Conservation (phyloP, 2,113 vertebrate genomes). For the Reinhardtius hippoglossoides region DNA sequence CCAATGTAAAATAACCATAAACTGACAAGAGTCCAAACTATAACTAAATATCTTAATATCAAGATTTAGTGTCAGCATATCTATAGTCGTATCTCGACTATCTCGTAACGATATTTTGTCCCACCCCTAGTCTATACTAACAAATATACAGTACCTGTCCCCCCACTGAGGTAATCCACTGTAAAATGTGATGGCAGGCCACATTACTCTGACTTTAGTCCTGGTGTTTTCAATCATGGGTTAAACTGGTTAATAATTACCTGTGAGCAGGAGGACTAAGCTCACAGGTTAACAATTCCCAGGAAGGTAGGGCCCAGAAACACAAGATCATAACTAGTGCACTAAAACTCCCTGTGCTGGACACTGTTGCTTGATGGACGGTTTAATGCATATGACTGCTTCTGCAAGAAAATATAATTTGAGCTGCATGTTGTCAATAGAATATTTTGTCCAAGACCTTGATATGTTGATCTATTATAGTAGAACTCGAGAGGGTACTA, state of each 20-base stretch:
- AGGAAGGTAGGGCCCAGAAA: not conserved
- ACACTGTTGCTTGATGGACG: not conserved
- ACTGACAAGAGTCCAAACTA: no score
- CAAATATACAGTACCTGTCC: not conserved
- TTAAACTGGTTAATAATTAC: slow-evolving; percentile 66
- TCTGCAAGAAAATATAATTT: not conserved
- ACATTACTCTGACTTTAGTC: not conserved
- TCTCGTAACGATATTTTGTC: no score
- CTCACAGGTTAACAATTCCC: slow-evolving; percentile 68
- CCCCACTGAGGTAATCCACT: not conserved
- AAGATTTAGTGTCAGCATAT: no score
- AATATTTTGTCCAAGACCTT: not conserved
- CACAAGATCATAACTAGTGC: not conserved
- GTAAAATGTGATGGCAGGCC: not conserved
- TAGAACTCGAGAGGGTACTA: no score
- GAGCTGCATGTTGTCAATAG: not conserved
- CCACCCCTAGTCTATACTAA: not conserved
- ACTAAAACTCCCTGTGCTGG: not conserved
- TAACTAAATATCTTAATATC: no score
- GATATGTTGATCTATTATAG: not conserved
- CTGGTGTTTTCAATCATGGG: not conserved
- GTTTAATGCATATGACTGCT: not conserved
- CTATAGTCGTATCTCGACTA: no score
- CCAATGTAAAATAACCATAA: no score
- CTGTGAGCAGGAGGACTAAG: slow-evolving; percentile 49